Conservation (phyloP, 2,113 vertebrate species). For the Nyctibius bracteatus region DNA sequence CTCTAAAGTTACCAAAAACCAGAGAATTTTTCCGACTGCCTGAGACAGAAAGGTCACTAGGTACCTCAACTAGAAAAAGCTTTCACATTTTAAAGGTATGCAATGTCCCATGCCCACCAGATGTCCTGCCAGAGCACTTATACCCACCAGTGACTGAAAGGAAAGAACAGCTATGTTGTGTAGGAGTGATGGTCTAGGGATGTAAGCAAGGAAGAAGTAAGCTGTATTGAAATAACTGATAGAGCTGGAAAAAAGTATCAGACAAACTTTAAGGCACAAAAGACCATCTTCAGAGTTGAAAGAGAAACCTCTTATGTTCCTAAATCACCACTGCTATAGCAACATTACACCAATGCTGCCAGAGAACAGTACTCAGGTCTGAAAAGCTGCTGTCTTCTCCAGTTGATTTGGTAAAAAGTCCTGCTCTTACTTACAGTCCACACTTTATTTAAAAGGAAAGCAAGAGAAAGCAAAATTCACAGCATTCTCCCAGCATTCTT, state of each 20-base stretch:
- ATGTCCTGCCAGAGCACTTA: background rate
- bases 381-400: background rate
- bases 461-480: background rate
- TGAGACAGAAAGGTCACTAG: background rate
- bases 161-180: background rate
- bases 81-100: background rate
- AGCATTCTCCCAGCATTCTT: slow-evolving; percentile 22
- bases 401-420: background rate
- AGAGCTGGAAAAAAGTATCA: background rate
- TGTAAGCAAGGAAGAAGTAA: background rate
- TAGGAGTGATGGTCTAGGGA: background rate
- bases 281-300: background rate
- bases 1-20: background rate
- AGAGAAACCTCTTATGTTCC: background rate
- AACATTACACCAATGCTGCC: background rate
- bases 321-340: background rate
- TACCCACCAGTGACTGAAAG: background rate
- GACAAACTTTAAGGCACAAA: background rate
- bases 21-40: background rate
- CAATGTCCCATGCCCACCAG: background rate
- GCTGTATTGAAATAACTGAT: background rate
- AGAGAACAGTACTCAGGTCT: background rate
- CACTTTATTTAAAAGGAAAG: background rate
- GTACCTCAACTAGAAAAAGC: background rate
- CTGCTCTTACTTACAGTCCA: background rate